A percentile compares a stretch with the other conserved stretches of the same genome.
These are phyloP conservation scores for Numida meleagris DNA, from an alignment of 2,113 vertebrate genomes.

Conservation along the genomic window DNA sequence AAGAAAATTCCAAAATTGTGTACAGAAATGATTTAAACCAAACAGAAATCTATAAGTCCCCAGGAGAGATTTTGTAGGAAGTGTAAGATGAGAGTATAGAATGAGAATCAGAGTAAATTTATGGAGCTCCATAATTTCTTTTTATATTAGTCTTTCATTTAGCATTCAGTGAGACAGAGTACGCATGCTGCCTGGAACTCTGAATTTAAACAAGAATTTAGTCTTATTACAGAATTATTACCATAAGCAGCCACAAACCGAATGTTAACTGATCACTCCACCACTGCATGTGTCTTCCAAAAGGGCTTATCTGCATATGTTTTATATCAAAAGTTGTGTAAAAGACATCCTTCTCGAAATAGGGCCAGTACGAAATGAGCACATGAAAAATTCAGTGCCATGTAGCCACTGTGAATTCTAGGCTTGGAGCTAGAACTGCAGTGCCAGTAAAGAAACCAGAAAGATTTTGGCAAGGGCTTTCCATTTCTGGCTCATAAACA, in stretches of 20 bases:
- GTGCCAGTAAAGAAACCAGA: neutral
- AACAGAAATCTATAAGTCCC: neutral
- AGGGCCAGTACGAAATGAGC: neutral
- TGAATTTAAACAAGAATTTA: constrained; percentile 59
- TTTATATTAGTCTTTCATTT: constrained; percentile 41
- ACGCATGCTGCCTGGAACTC: constrained; percentile 20
- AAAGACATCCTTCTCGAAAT: neutral
- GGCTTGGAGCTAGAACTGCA: neutral
- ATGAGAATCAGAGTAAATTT: constrained; percentile 18
- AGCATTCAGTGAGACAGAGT: constrained; percentile 36
- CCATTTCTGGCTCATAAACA: neutral
- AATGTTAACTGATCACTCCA: constrained; percentile 2
- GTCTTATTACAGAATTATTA: constrained; percentile 58
- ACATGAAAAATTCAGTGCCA: constrained; percentile 12
- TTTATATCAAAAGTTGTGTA: constrained; percentile 18
- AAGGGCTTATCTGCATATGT: neutral
- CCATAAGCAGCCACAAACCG: neutral
- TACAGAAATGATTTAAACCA: neutral
- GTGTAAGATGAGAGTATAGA: neutral
- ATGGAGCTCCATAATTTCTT: constrained; percentile 22
- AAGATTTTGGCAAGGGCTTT: neutral
- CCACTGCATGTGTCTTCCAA: constrained; percentile 1
- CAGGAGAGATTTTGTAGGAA: neutral
- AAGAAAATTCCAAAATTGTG: neutral
- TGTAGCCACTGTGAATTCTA: neutral